These are phyloP conservation scores for Naso thynnoides DNA, from an alignment of 2,797 vertebrate species.

Conservation along the genomic window DNA sequence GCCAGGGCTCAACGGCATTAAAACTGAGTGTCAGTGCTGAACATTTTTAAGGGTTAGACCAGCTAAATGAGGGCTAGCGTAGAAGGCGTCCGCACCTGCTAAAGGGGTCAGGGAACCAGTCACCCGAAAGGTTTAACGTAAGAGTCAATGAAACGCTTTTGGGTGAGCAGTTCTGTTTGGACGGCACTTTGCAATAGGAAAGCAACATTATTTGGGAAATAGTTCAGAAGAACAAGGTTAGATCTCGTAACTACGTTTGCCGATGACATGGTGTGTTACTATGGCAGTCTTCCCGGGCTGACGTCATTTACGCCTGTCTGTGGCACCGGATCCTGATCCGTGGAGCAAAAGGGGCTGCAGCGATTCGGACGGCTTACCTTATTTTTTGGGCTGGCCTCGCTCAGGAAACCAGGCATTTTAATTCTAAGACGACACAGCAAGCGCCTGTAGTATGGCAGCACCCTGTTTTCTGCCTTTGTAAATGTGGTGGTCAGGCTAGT, in stretches of 20 bases:
- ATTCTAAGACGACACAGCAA: neutral
- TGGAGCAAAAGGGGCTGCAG: neutral
- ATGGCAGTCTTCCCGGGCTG: neutral
- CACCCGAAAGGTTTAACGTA: neutral
- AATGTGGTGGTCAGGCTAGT: neutral
- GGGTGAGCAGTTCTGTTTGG: neutral
- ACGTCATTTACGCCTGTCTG: slow-evolving; percentile 1
- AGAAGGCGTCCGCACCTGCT: slow-evolving; percentile 25
- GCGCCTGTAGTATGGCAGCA: neutral
- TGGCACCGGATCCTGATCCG: neutral
- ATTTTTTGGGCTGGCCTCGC: neutral
- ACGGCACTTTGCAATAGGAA: neutral
- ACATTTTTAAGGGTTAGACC: neutral
- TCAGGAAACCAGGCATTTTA: neutral
- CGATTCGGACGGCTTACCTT: neutral
- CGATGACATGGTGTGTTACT: neutral
- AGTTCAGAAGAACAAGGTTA: neutral
- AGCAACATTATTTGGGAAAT: neutral
- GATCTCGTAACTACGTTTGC: neutral
- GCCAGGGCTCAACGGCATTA: neutral
- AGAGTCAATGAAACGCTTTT: too few relatives aligned
- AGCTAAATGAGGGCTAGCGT: neutral
- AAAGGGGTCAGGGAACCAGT: neutral
- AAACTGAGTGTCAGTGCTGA: neutral
- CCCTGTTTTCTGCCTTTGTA: neutral